These are phyloP conservation scores for Metellina segmentata DNA, from an alignment of 2,888 invertebrate species.

Conservation along the genomic window DNA sequence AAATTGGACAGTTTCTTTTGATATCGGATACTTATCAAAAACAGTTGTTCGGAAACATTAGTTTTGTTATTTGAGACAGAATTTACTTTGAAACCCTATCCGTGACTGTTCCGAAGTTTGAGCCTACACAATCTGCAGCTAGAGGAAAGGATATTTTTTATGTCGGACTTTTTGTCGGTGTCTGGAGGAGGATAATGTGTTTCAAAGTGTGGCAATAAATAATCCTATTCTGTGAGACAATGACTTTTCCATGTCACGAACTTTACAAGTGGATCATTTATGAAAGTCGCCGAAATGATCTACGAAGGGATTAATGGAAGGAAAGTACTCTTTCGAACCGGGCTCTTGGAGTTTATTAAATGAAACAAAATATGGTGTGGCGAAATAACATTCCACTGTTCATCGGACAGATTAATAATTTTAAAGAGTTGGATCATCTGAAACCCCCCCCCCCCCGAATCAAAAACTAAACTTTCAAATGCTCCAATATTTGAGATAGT, in stretches of 20 bases:
- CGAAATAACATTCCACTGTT: too few relatives aligned
- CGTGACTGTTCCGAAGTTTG: background rate
- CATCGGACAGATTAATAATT: too few relatives aligned
- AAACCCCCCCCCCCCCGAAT: too few relatives aligned
- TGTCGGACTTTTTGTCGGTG: constrained; percentile 50
- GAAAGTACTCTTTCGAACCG: background rate
- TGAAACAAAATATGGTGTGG: too few relatives aligned
- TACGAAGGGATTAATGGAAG: constrained; percentile 38
- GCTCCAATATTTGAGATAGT: too few relatives aligned
- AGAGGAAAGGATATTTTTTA: background rate
- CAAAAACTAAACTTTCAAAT: too few relatives aligned
- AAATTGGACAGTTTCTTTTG: too few relatives aligned
- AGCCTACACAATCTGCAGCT: background rate
- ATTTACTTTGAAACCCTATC: background rate
- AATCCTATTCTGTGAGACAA: constrained; percentile 67
- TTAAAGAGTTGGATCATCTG: too few relatives aligned
- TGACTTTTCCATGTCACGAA: constrained; percentile 65
- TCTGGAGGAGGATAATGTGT: constrained; percentile 61
- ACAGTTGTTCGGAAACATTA: background rate
- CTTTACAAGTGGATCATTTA: constrained; percentile 65
- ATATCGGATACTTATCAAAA: background rate
- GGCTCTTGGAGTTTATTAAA: too few relatives aligned
- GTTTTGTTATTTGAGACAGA: background rate
- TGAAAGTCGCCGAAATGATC: constrained; percentile 46
- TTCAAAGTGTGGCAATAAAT: constrained; percentile 73